These are phyloP conservation scores for Tuta absoluta DNA, from an alignment of 2,888 invertebrate genomes.

Conservation along the genomic window DNA sequence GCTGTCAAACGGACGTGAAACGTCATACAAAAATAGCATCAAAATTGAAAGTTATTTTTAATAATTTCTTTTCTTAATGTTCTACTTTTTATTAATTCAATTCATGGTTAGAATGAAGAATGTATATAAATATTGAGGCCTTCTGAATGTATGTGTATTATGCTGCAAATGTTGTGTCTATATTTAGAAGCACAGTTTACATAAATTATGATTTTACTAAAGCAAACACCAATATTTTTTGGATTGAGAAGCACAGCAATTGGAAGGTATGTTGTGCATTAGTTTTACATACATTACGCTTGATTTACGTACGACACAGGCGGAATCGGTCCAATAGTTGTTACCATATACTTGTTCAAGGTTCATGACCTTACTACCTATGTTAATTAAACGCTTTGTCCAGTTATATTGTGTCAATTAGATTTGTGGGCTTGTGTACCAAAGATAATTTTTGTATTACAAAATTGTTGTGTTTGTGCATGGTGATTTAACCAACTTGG, in stretches of 20 bases:
- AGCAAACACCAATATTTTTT: slow-evolving; percentile 68
- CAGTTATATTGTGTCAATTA: slow-evolving; percentile 33
- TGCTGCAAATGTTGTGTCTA: slow-evolving; percentile 49
- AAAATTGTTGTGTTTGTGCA: background rate
- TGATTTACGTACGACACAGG: slow-evolving; percentile 25
- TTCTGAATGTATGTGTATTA: slow-evolving; percentile 47
- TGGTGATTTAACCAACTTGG: background rate
- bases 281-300: slow-evolving; percentile 34
- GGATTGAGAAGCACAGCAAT: slow-evolving; percentile 65
- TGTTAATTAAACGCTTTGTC: slow-evolving; percentile 50
- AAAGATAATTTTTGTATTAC: background rate
- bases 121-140: slow-evolving; percentile 45
- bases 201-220: slow-evolving; percentile 76
- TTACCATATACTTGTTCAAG: slow-evolving; percentile 47
- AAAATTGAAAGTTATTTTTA: slow-evolving; percentile 78
- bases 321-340: slow-evolving; percentile 16
- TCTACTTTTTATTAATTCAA: slow-evolving; percentile 40
- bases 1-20: slow-evolving; percentile 36
- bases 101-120: slow-evolving; percentile 50
- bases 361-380: slow-evolving; percentile 57
- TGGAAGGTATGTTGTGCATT: slow-evolving; percentile 58
- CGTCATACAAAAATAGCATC: slow-evolving; percentile 72
- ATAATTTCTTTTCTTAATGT: slow-evolving; percentile 55
- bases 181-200: slow-evolving; percentile 53
- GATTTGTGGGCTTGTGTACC: background rate